Evolutionary conservation across 2,113 vertebrate species (phyloP).

Genomic region (Rhegmatorhina hoffmannsi): DNA sequence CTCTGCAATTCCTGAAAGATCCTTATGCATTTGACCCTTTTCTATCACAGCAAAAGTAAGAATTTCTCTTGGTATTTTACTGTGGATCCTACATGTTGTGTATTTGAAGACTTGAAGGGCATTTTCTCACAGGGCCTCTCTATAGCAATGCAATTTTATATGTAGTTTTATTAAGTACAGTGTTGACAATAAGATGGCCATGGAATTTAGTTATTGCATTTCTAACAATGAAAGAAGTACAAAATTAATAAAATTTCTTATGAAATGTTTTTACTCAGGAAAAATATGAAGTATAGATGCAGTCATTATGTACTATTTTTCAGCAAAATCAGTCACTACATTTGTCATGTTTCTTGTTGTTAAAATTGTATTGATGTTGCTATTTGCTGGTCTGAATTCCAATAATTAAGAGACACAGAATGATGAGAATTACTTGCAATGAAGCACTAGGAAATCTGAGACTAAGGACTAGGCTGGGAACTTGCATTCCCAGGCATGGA

Average conservation of each 20-base stretch:
- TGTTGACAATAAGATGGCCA: background rate
- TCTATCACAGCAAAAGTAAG: background rate
- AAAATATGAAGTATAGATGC: background rate
- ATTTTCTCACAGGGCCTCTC: background rate
- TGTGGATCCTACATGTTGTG: background rate
- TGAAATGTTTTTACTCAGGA: background rate
- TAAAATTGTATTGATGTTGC: background rate
- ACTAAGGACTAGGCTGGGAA: background rate
- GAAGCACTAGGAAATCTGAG: background rate
- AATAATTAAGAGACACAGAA: background rate
- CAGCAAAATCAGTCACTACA: background rate
- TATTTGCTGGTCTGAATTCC: background rate
- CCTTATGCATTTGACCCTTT: background rate
- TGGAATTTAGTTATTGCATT: background rate
- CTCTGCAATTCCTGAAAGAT: background rate
- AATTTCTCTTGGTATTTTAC: background rate
- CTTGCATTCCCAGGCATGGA: background rate
- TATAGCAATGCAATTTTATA: background rate
- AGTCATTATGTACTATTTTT: background rate
- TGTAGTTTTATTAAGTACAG: background rate
- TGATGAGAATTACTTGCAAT: background rate
- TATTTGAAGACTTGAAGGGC: background rate
- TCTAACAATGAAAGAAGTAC: background rate
- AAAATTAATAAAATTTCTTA: background rate
- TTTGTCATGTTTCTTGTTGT: background rate